Percentiles rank a stretch among this genome's conserved stretches.
phyloP scores from a whole-genome alignment of 2,888 invertebrate species.

The Eutolmus rufibarbis region DNA sequence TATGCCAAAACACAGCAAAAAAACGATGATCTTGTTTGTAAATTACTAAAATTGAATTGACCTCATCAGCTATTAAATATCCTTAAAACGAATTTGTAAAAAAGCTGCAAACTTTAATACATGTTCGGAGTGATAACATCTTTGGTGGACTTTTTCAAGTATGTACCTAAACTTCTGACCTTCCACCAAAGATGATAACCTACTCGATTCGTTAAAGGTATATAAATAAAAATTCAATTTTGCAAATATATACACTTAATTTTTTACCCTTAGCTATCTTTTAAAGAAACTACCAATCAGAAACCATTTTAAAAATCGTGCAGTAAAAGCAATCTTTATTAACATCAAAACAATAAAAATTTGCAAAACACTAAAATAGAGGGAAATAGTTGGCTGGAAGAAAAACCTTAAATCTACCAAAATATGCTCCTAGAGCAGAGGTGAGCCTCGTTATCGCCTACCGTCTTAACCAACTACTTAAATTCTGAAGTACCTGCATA shows the following conservation, averaged over 20 bases:
- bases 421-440: neutral
- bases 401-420: neutral
- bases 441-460: neutral
- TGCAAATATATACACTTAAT: neutral
- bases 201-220: neutral
- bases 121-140: too few species aligned
- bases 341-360: neutral
- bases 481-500: conserved; percentile 30
- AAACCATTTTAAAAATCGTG: neutral
- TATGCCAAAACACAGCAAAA: neutral
- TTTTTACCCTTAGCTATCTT: neutral
- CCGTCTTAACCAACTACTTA: neutral
- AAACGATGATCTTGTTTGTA: neutral
- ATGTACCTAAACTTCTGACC: neutral
- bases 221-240: neutral
- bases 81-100: neutral
- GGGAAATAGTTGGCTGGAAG: neutral
- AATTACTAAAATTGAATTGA: too few species aligned
- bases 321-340: neutral
- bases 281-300: neutral
- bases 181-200: neutral
- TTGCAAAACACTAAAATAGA: neutral
- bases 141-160: too few species aligned
- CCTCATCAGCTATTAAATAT: too few species aligned
- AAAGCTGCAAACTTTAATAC: neutral